Evolutionary conservation across 2,888 invertebrate genomes (phyloP).

Genomic region (Apoda limacodes): DNA sequence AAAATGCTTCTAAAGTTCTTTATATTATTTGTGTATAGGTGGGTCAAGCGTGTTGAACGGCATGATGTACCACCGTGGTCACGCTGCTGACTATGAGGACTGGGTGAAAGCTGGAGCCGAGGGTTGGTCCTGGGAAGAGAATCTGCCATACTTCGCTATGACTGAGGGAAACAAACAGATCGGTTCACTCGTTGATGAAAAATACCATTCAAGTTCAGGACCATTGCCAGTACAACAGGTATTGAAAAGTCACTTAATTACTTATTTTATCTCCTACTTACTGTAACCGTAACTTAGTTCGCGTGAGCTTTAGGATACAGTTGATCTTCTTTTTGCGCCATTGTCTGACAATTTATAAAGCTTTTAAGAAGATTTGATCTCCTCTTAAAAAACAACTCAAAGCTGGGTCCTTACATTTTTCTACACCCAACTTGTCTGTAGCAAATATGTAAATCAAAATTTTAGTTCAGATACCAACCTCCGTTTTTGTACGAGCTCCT

Average conservation of each 20-base stretch:
- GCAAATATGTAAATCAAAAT: too few relatives aligned
- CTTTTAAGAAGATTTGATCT: too few relatives aligned
- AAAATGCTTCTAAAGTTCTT: too few relatives aligned
- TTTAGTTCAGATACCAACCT: constrained; percentile 70
- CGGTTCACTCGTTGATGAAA: constrained; percentile 56
- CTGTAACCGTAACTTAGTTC: too few relatives aligned
- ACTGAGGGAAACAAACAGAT: constrained; percentile 74
- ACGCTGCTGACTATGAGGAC: constrained; percentile 75
- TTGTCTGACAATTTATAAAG: too few relatives aligned
- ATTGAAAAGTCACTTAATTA: too few relatives aligned
- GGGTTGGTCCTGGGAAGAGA: constrained; percentile 79
- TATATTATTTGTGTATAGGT: too few relatives aligned
- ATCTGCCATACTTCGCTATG: constrained; percentile 74
- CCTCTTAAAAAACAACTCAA: too few relatives aligned
- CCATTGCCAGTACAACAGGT: constrained; percentile 65
- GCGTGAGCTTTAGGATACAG: too few relatives aligned
- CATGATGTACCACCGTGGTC: constrained; percentile 85
- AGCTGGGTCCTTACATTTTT: not conserved
- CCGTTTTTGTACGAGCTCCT: constrained; percentile 61
- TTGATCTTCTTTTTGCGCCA: too few relatives aligned
- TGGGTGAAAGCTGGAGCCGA: constrained; percentile 76
- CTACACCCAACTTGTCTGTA: too few relatives aligned
- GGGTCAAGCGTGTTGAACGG: constrained; percentile 80
- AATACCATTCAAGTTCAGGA: constrained; percentile 68
- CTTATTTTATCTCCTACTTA: too few relatives aligned